phyloP scores from a whole-genome alignment of 2,888 invertebrate genomes.

The Scrobipalpa atriplicella region DNA sequence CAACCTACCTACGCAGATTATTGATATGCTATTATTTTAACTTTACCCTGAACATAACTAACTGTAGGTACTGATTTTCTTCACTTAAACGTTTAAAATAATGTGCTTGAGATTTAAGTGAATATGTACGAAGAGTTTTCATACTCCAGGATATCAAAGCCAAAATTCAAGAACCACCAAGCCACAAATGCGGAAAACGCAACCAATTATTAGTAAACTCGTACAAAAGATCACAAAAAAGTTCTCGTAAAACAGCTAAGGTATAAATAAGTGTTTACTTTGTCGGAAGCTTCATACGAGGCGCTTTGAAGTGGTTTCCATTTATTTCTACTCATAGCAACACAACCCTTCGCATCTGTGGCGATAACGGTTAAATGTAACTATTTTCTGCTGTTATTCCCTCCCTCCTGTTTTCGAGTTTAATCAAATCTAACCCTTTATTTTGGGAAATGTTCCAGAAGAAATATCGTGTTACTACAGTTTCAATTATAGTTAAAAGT shows the following conservation, averaged over 20 bases:
- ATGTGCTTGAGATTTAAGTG: background rate
- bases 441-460: slow-evolving; percentile 27
- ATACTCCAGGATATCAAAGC: slow-evolving; percentile 12
- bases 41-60: too few relatives aligned
- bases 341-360: slow-evolving; percentile 66
- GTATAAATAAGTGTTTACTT: slow-evolving; percentile 74
- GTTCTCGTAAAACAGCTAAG: slow-evolving; percentile 65
- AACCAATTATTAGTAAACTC: slow-evolving; percentile 41
- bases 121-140: background rate
- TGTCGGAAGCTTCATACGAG: slow-evolving; percentile 60
- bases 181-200: slow-evolving; percentile 30
- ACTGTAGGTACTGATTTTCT: too few relatives aligned
- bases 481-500: slow-evolving; percentile 24
- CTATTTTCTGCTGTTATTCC: slow-evolving; percentile 36
- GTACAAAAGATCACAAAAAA: slow-evolving; percentile 55
- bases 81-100: background rate
- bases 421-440: slow-evolving; percentile 28
- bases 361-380: slow-evolving; percentile 61
- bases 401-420: slow-evolving; percentile 24
- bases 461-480: slow-evolving; percentile 23
- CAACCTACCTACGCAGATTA: background rate
- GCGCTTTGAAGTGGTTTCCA: slow-evolving; percentile 76
- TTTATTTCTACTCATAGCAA: slow-evolving; percentile 53
- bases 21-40: too few relatives aligned
- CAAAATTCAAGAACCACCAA: slow-evolving; percentile 16